Percentiles rank a stretch among this genome's conserved stretches.
Conservation (phyloP, 2,113 vertebrate genomes). For the Leptobrachium leishanense region DNA sequence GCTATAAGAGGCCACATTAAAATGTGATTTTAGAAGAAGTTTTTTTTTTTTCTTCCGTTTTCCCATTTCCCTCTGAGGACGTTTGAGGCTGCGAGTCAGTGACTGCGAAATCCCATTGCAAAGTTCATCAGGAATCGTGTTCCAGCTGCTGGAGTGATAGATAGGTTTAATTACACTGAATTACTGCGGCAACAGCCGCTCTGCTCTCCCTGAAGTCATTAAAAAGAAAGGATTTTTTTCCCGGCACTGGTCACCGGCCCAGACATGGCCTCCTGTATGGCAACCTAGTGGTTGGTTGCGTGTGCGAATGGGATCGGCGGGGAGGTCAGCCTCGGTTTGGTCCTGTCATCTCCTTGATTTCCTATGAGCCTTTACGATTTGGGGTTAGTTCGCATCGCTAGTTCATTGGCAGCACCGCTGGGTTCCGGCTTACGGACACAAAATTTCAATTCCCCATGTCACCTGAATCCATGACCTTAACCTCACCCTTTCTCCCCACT, state of each 20-base stretch:
- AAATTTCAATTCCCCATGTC: not conserved
- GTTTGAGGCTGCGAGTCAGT: slow-evolving; percentile 46
- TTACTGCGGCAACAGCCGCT: slow-evolving; percentile 68
- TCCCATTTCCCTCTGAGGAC: slow-evolving; percentile 24
- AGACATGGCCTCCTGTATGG: slow-evolving; percentile 62
- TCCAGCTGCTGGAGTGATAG: slow-evolving; percentile 76
- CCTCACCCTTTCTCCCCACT: not conserved
- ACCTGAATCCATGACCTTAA: not conserved
- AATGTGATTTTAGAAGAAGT: slow-evolving; percentile 40
- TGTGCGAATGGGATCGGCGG: slow-evolving; percentile 63
- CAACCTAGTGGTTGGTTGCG: slow-evolving; percentile 10
- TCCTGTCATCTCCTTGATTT: slow-evolving; percentile 34
- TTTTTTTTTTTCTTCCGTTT: slow-evolving; percentile 17
- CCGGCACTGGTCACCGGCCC: slow-evolving; percentile 61
- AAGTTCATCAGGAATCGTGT: slow-evolving; percentile 66
- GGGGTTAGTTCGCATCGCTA: slow-evolving; percentile 3
- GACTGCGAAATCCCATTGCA: slow-evolving; percentile 61
- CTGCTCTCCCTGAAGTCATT: slow-evolving; percentile 80
- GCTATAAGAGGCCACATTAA: slow-evolving; percentile 31
- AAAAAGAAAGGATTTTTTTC: slow-evolving; percentile 83
- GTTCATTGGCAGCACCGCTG: slow-evolving; percentile 3
- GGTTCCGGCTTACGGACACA: slow-evolving; percentile 1
- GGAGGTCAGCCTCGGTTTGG: slow-evolving; percentile 56
- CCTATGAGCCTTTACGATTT: not conserved
- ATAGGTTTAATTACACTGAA: slow-evolving; percentile 87